Evolutionary conservation across 2,113 vertebrate genomes (phyloP).

Genomic region (Cnemophilus loriae): DNA sequence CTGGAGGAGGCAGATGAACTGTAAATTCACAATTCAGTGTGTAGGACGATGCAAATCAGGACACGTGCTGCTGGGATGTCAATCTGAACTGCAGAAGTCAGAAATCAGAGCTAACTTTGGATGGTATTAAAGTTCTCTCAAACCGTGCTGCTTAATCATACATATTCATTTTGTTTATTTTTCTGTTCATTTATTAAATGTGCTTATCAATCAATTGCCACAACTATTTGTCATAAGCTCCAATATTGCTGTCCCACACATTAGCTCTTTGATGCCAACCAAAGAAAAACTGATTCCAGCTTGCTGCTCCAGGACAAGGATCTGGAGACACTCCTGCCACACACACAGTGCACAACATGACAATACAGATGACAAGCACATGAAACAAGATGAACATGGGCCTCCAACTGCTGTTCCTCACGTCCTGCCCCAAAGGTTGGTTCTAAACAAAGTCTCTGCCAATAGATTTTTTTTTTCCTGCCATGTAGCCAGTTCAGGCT

Average conservation of each 20-base stretch:
- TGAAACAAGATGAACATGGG: background rate
- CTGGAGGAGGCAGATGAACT: background rate
- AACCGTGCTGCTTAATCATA: background rate
- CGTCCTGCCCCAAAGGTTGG: background rate
- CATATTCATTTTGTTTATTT: background rate
- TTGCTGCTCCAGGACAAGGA: fast-evolving
- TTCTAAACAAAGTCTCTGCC: background rate
- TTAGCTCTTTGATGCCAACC: background rate
- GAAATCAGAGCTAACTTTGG: background rate
- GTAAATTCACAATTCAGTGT: background rate
- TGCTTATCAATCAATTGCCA: background rate
- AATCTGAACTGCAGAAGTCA: background rate
- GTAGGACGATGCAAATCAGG: background rate
- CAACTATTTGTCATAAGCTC: background rate
- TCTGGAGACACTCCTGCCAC: background rate
- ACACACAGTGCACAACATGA: fast-evolving
- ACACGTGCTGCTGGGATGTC: background rate
- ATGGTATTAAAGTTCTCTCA: background rate
- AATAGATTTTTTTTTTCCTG: background rate
- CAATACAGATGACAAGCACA: background rate
- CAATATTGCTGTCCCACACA: too few relatives aligned
- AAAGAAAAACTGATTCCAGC: background rate
- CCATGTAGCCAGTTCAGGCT: background rate
- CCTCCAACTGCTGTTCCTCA: background rate
- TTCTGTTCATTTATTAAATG: background rate